A percentile compares a stretch with the other conserved stretches of the same genome.
These are phyloP conservation scores for Drosophila birchii DNA, from an alignment of 2,888 invertebrate genomes.

Conservation along the genomic window DNA sequence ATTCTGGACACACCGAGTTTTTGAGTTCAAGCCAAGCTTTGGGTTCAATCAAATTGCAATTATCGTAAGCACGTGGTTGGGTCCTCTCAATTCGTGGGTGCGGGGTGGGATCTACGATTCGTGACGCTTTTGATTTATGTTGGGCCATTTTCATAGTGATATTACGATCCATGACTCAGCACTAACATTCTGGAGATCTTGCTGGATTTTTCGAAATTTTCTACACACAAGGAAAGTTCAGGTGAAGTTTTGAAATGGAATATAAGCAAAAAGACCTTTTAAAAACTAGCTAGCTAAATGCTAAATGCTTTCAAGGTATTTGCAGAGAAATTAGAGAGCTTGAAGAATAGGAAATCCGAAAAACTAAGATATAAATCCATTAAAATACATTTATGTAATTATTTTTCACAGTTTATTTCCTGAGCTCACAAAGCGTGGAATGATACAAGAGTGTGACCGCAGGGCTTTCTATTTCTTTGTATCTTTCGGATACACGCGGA, in stretches of 20 bases:
- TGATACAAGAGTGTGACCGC: slow-evolving; percentile 49
- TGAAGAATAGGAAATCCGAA: background rate
- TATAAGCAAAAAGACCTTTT: background rate
- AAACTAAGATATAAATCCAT: background rate
- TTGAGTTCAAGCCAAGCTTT: slow-evolving; percentile 1
- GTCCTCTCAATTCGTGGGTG: background rate
- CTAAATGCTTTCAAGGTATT: background rate
- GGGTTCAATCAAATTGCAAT: slow-evolving; percentile 60
- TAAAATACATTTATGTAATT: too few relatives aligned
- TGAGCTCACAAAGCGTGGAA: slow-evolving; percentile 19
- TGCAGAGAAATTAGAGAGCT: background rate
- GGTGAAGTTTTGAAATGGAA: accelerated
- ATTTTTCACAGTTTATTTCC: slow-evolving; percentile 2
- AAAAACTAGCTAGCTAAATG: background rate
- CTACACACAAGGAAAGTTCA: background rate
- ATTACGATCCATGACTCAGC: slow-evolving; percentile 68
- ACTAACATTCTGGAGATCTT: slow-evolving; percentile 56
- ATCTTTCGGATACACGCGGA: slow-evolving; percentile 1
- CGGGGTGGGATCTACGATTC: slow-evolving; percentile 44
- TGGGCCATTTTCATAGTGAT: slow-evolving; percentile 40
- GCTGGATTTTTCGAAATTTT: slow-evolving; percentile 43
- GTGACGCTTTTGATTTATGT: slow-evolving; percentile 54
- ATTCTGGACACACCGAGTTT: slow-evolving; percentile 27
- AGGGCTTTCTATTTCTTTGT: slow-evolving; percentile 68
- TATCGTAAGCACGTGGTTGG: slow-evolving; percentile 66